phyloP scores from a whole-genome alignment of 2,888 invertebrate species.

The Cryptophagus acutangulus region DNA sequence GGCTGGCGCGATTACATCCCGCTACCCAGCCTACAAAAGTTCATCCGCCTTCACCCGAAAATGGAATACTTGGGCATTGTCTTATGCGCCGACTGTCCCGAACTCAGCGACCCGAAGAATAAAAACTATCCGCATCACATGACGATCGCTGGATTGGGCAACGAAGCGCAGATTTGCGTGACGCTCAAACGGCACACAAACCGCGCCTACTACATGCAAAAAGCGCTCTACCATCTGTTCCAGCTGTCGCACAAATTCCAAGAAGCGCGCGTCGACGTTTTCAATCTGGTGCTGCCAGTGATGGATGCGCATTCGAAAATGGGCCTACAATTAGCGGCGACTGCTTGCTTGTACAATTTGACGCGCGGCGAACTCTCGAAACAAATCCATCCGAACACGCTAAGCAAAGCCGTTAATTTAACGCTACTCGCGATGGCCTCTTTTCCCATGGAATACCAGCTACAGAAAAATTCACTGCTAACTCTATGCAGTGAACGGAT shows the following conservation, averaged over 20 bases:
- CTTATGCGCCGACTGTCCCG: slow-evolving; percentile 37
- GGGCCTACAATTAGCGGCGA: slow-evolving; percentile 69
- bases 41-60: slow-evolving; percentile 36
- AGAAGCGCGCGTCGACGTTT: slow-evolving; percentile 57
- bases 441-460: slow-evolving; percentile 61
- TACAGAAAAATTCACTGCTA: slow-evolving; percentile 68
- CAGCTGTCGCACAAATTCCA: slow-evolving; percentile 48
- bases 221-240: slow-evolving; percentile 61
- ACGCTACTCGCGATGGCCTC: slow-evolving; percentile 65
- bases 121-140: slow-evolving; percentile 29
- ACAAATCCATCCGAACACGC: slow-evolving; percentile 58
- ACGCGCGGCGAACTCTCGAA: slow-evolving; percentile 61
- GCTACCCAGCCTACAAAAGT: slow-evolving; percentile 28
- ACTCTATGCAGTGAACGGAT: slow-evolving; percentile 72
- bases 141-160: slow-evolving; percentile 38
- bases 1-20: slow-evolving; percentile 43
- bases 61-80: slow-evolving; percentile 43
- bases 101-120: slow-evolving; percentile 31
- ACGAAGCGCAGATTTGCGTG: slow-evolving; percentile 45
- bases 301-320: slow-evolving; percentile 51
- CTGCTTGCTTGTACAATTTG: slow-evolving; percentile 70
- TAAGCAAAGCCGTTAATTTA: slow-evolving; percentile 58
- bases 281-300: slow-evolving; percentile 54
- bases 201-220: slow-evolving; percentile 60
- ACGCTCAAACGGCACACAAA: slow-evolving; percentile 55